A percentile compares a stretch with the other conserved stretches of the same genome.
These are phyloP conservation scores for Sebastes flavidus DNA, from an alignment of 2,797 vertebrate genomes.

Conservation along the genomic window DNA sequence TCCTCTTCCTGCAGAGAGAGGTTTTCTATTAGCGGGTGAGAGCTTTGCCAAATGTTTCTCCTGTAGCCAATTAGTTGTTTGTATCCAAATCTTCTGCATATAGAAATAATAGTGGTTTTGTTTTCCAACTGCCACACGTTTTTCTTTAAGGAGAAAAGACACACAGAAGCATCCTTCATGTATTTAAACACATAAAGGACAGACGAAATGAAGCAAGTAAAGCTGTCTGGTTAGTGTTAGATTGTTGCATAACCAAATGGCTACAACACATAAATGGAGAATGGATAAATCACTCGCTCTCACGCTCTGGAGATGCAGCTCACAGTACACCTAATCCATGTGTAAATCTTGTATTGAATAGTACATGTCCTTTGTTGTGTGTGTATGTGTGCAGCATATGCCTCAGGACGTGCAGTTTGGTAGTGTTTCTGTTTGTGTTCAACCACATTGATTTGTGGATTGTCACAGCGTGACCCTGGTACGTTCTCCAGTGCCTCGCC, in stretches of 20 bases:
- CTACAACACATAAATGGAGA: slow-evolving; percentile 51
- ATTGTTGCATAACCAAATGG: slow-evolving; percentile 58
- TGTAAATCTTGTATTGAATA: slow-evolving; percentile 60
- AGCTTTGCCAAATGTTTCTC: slow-evolving; percentile 43
- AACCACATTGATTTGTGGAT: background rate
- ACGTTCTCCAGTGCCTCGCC: background rate
- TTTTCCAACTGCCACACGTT: background rate
- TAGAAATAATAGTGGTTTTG: background rate
- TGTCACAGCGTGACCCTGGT: background rate
- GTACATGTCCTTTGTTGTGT: background rate
- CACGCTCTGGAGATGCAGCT: slow-evolving; percentile 44
- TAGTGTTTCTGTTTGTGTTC: background rate
- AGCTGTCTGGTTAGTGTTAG: slow-evolving; percentile 38
- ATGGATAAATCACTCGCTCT: slow-evolving; percentile 51
- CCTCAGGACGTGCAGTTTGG: background rate
- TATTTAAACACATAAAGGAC: background rate
- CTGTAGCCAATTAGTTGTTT: background rate
- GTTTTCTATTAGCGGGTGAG: slow-evolving; percentile 46
- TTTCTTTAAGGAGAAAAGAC: background rate
- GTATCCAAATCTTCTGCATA: background rate
- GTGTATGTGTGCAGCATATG: background rate
- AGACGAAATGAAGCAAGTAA: slow-evolving; percentile 27
- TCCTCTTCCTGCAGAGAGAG: slow-evolving; percentile 43
- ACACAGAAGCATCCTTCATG: background rate
- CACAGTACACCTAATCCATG: slow-evolving; percentile 64